phyloP scores from a whole-genome alignment of 37 sponge, comb jelly and placozoan genomes.

The Crambe crambe region DNA sequence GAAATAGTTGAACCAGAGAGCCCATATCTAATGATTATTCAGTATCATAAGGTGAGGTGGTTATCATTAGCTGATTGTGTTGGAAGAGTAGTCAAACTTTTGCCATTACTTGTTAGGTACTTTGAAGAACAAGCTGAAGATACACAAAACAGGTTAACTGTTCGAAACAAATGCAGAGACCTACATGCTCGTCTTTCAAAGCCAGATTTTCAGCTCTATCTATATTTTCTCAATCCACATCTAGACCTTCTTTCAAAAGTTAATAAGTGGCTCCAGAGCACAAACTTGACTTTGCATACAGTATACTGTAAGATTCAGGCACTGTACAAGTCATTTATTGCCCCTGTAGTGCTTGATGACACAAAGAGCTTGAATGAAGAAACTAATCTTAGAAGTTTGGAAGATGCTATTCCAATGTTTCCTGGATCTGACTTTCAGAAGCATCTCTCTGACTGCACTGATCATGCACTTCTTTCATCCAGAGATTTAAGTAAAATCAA shows the following conservation, averaged over 20 bases:
- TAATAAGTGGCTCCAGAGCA: conserved; percentile 21
- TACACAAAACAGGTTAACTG: background rate
- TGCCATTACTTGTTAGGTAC: conserved; percentile 3
- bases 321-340: background rate
- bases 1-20: conserved; percentile 10
- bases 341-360: background rate
- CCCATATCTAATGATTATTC: background rate
- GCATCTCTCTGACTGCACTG: conserved; percentile 1
- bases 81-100: background rate
- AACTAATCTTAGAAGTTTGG: background rate
- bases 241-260: background rate
- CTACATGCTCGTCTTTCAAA: no score
- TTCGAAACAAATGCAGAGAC: conserved; percentile 4
- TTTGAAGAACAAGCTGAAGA: conserved; percentile 11
- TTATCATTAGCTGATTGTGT: background rate
- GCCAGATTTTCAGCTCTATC: no score
- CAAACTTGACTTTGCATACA: conserved; percentile 4
- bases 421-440: conserved; percentile 21
- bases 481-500: background rate
- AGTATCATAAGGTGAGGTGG: conserved; percentile 11
- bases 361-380: background rate
- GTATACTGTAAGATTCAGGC: conserved; percentile 19
- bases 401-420: conserved; percentile 4
- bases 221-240: conserved; percentile 13
- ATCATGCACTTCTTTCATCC: background rate